A percentile compares a stretch with the other conserved stretches of the same genome.
These are phyloP conservation scores for Noctuana brunneofusca DNA, from an alignment of 2,888 invertebrate species.

Conservation along the genomic window DNA sequence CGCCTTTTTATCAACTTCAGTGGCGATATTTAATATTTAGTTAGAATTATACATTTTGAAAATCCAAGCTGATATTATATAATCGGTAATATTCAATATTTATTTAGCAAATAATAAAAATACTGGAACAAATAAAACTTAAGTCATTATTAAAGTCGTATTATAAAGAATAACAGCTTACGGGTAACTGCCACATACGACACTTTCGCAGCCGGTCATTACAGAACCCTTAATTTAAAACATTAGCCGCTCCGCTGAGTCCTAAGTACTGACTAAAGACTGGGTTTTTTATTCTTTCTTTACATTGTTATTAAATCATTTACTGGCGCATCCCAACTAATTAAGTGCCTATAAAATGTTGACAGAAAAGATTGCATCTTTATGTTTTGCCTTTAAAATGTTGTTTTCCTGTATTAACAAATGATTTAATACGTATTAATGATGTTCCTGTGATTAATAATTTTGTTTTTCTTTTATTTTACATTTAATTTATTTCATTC, in stretches of 20 bases:
- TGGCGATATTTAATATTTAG: too few species aligned
- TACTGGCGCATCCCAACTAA: conserved; percentile 46
- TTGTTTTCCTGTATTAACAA: too few species aligned
- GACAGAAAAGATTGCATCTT: conserved; percentile 1
- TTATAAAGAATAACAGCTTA: not conserved
- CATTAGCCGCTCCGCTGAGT: conserved; percentile 56
- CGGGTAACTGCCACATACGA: conserved; percentile 18
- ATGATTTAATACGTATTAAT: too few species aligned
- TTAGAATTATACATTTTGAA: too few species aligned
- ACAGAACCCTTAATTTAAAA: conserved; percentile 48
- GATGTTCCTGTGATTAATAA: too few species aligned
- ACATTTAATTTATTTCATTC: too few species aligned
- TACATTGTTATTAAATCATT: conserved; percentile 52
- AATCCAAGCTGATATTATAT: too few species aligned
- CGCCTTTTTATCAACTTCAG: too few species aligned
- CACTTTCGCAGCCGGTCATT: conserved; percentile 45
- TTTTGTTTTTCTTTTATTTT: too few species aligned
- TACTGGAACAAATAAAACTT: not conserved
- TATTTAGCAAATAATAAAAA: too few species aligned
- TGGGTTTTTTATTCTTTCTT: conserved; percentile 38
- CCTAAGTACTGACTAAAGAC: conserved; percentile 50
- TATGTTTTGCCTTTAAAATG: not conserved
- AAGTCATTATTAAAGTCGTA: not conserved
- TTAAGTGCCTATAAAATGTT: conserved; percentile 3
- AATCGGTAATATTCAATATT: too few species aligned